Evolutionary conservation across 2,113 vertebrate species (phyloP).

Genomic region (Shinisaurus crocodilurus): DNA sequence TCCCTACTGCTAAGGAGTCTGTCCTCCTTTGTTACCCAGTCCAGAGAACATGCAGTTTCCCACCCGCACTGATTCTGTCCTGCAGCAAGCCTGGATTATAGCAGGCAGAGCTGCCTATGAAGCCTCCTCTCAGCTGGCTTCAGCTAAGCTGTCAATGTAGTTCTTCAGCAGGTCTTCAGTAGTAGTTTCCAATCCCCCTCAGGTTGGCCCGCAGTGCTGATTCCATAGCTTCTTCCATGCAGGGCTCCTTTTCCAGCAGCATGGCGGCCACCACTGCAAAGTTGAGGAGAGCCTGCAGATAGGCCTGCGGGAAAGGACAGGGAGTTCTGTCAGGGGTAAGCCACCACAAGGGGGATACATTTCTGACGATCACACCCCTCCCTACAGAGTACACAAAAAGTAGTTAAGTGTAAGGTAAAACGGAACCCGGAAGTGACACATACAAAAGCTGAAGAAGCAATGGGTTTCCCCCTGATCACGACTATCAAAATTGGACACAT

Average conservation of each 20-base stretch:
- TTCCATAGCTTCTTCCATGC: conserved; percentile 59
- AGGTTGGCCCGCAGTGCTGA: conserved; percentile 66
- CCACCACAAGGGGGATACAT: not conserved
- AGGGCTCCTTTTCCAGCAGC: conserved; percentile 71
- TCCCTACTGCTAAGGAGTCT: not conserved
- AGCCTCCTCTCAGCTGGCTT: not conserved
- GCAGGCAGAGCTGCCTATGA: not conserved
- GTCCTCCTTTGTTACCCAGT: not conserved
- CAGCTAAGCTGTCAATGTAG: conserved; percentile 53
- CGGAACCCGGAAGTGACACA: not conserved
- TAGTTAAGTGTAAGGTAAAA: not conserved
- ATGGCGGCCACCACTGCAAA: conserved; percentile 62
- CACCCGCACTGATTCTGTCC: not conserved
- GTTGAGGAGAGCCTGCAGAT: conserved; percentile 64
- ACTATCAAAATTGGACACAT: not conserved
- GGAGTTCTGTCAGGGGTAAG: not conserved
- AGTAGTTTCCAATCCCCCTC: conserved; percentile 45
- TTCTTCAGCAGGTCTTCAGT: conserved; percentile 60
- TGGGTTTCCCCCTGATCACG: not conserved
- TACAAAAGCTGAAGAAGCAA: not conserved
- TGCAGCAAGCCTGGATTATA: not conserved
- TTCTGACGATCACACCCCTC: not conserved
- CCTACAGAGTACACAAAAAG: not conserved
- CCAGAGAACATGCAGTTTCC: not conserved
- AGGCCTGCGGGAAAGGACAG: not conserved